A percentile compares a stretch with the other conserved stretches of the same genome.
These are phyloP conservation scores for Orchesellides sinensis DNA, from an alignment of 2,888 invertebrate species.

Conservation along the genomic window DNA sequence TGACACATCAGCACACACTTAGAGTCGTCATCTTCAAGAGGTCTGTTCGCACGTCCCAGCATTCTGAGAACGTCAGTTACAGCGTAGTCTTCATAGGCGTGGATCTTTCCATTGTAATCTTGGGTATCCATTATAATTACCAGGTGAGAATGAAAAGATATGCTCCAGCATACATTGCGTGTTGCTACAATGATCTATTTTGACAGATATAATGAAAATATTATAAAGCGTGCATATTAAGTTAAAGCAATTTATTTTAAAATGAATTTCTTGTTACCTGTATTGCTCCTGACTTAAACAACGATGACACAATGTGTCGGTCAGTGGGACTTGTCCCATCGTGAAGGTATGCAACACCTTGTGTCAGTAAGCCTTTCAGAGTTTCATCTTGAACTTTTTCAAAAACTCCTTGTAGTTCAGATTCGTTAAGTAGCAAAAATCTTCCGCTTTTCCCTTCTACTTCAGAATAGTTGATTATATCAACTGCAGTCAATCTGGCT, in stretches of 20 bases:
- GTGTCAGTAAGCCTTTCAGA: slow-evolving; percentile 92
- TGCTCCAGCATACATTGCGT: slow-evolving; percentile 93
- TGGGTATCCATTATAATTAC: slow-evolving; percentile 98
- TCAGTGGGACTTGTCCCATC: slow-evolving; percentile 93
- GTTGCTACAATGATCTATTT: slow-evolving; percentile 95
- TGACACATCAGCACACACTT: slow-evolving; percentile 98
- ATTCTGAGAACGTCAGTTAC: slow-evolving; percentile 98
- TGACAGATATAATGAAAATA: slow-evolving; percentile 12
- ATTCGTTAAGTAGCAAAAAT: slow-evolving; percentile 92
- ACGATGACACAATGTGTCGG: slow-evolving; percentile 92
- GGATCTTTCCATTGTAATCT: slow-evolving; percentile 88
- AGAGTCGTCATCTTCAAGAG: slow-evolving; percentile 93
- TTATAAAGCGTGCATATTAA: too few species aligned
- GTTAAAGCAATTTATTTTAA: neutral
- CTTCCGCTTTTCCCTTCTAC: slow-evolving; percentile 91
- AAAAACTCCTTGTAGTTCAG: slow-evolving; percentile 92
- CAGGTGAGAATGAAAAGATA: slow-evolving; percentile 93
- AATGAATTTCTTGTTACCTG: slow-evolving; percentile 76
- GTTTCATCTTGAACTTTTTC: slow-evolving; percentile 93
- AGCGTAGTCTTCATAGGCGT: slow-evolving; percentile 96
- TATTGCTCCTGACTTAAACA: slow-evolving; percentile 95
- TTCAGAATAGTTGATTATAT: slow-evolving; percentile 94
- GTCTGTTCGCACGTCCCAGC: slow-evolving; percentile 97
- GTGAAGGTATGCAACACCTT: slow-evolving; percentile 98
- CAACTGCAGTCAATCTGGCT: slow-evolving; percentile 95